Base-by-base conservation (phyloP, 1,140 invertebrate genomes). In the Leguminivora glycinivorella region DNA sequence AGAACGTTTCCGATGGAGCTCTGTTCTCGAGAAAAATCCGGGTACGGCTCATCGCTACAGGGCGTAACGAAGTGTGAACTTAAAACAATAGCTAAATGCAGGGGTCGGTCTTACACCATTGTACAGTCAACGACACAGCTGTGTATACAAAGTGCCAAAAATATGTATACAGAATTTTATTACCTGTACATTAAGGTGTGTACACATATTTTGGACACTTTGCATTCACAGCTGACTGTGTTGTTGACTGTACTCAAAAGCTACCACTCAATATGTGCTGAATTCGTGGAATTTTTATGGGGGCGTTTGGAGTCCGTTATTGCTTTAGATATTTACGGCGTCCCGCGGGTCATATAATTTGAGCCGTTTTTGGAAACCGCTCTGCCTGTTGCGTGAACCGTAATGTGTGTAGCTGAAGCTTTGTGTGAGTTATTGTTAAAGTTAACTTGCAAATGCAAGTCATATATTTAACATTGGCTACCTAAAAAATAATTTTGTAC, bases 21-120 rank as follows among this genome's bases (percentile, higher is more conserved):
- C n/a, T n/a, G n/a, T n/a, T n/a, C n/a, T n/a, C n/a, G n/a, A n/a
- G n/a, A n/a, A n/a, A n/a, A n/a, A n/a, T n/a, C n/a, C n/a, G n/a
- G n/a, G n/a, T n/a, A n/a, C n/a, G n/a, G n/a, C n/a, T n/a, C n/a
- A n/a, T n/a, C n/a, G n/a, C n/a, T n/a, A n/a, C n/a, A 82, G 86
- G 83, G 87, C 82, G 88, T 89, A 88, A 89, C 87, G 81, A 91
- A 91, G 85, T 85, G 85, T 80, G 79, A 79, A 86, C 87, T 90
- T 91, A 90, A 91, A 91, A 91, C 89, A 91, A 91, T 90, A 91
- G 88, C 87, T 75, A 84, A 90, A 88, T 84, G 83, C 84, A 75
- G 81, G 86, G 83, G 83, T 82, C 76, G 78, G 81, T 82, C 73
- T 71, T 67, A 56, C 34, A 73, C 79, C 85, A 79, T 86, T 74